Conservation (phyloP, 2,888 invertebrate species). For the Sipha maydis region DNA sequence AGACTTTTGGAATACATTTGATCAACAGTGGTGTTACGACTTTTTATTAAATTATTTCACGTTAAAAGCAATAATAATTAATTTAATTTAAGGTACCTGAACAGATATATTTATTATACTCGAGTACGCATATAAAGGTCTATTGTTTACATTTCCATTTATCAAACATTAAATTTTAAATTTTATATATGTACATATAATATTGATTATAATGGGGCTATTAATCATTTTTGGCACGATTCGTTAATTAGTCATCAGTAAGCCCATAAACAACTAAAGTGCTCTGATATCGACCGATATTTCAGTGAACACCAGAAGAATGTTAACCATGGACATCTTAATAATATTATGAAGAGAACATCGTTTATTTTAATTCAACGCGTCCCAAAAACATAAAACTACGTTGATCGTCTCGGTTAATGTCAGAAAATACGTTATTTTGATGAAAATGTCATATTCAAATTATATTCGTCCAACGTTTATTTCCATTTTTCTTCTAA, state of each 20-base stretch:
- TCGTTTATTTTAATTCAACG: too few relatives aligned
- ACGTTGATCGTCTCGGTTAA: too few relatives aligned
- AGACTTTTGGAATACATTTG: not conserved
- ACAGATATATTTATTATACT: too few relatives aligned
- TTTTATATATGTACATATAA: not conserved
- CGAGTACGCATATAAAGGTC: too few relatives aligned
- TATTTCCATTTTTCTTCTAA: too few relatives aligned
- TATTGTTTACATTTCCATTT: not conserved
- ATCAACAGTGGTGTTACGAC: not conserved
- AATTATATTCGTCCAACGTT: too few relatives aligned
- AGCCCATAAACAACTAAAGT: constrained; percentile 11
- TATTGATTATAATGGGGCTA: not conserved
- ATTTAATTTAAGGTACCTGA: not conserved
- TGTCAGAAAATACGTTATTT: too few relatives aligned
- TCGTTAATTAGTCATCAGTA: not conserved
- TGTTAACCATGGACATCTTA: too few relatives aligned
- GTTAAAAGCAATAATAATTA: not conserved
- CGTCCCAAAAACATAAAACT: too few relatives aligned
- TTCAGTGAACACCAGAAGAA: not conserved
- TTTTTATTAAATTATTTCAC: not conserved
- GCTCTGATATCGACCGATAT: not conserved
- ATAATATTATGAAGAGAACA: too few relatives aligned
- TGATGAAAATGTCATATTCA: too few relatives aligned
- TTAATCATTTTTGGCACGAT: constrained; percentile 9
- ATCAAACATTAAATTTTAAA: not conserved